Conservation (phyloP, 2,113 vertebrate genomes). For the Microcebus tavaratra region DNA sequence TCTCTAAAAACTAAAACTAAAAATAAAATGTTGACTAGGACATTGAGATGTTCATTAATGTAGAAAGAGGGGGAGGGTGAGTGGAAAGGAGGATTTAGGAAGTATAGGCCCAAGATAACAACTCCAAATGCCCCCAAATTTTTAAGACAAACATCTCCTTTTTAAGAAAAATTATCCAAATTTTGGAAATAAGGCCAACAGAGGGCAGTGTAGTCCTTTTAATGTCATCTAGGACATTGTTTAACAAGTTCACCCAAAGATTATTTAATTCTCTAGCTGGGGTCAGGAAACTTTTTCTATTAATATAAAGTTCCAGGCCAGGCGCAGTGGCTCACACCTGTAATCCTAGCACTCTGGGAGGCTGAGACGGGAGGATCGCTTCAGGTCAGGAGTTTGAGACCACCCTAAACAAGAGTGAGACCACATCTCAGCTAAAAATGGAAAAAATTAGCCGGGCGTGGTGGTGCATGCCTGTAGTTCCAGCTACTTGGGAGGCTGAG, state of each 20-base stretch:
- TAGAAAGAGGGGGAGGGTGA: neutral
- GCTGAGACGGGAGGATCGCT: too few species aligned
- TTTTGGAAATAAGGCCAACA: constrained; percentile 36
- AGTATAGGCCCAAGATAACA: neutral
- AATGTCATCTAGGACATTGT: neutral
- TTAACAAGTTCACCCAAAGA: neutral
- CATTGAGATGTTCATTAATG: neutral
- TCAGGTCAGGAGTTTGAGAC: too few species aligned
- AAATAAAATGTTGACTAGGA: neutral
- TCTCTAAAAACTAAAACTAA: too few species aligned
- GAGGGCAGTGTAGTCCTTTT: neutral
- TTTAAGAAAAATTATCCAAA: constrained; percentile 35
- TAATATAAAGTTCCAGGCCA: neutral
- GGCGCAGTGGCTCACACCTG: too few species aligned
- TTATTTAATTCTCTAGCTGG: neutral
- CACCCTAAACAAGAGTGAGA: too few species aligned
- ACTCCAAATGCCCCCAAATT: neutral
- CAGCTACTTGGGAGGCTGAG: too few species aligned
- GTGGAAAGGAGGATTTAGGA: neutral
- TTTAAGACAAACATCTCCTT: constrained; percentile 39
- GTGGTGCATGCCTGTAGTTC: too few species aligned
- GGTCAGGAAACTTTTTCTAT: neutral
- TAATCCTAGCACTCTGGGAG: too few species aligned
- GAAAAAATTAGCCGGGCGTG: too few species aligned
- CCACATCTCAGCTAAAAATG: too few species aligned